Evolutionary conservation across 1,140 invertebrate genomes (phyloP).

Genomic region (Rhagoletis pomonella): DNA sequence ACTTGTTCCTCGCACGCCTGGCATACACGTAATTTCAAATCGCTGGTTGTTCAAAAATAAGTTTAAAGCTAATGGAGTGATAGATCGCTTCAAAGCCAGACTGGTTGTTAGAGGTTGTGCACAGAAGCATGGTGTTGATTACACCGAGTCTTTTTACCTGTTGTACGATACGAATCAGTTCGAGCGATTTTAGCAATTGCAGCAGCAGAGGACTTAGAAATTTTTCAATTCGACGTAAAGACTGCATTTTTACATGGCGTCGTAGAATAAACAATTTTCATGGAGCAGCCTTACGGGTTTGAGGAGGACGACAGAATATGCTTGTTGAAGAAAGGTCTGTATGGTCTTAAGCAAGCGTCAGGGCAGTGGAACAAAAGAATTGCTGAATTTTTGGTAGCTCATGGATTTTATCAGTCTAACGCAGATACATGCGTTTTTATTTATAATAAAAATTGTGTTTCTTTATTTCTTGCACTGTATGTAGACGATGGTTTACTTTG

Average conservation of each 20-base stretch:
- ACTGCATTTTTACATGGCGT: conserved; percentile 67
- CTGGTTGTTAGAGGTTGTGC: conserved; percentile 64
- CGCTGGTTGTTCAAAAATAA: conserved; percentile 53
- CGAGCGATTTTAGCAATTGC: conserved; percentile 63
- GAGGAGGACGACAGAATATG: conserved; percentile 57
- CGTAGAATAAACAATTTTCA: conserved; percentile 71
- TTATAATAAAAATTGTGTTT: background rate
- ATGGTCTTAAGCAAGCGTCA: conserved; percentile 64
- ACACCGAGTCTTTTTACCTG: conserved; percentile 65
- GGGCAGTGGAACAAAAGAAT: conserved; percentile 63
- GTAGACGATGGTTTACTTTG: no score
- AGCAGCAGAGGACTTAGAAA: conserved; percentile 61
- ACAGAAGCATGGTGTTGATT: conserved; percentile 62
- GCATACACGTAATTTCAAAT: conserved; percentile 28
- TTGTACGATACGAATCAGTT: conserved; percentile 60
- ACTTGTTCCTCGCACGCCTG: background rate
- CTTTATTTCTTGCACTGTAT: no score
- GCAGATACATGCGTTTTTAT: conserved; percentile 59
- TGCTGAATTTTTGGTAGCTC: conserved; percentile 56
- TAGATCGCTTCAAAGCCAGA: conserved; percentile 57
- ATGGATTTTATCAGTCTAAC: conserved; percentile 58
- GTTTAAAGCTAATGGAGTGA: conserved; percentile 24
- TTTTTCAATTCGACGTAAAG: conserved; percentile 69
- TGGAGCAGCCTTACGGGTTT: conserved; percentile 67
- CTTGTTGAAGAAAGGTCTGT: conserved; percentile 62